These are phyloP conservation scores for Drosophila aldrichi DNA, from an alignment of 2,888 invertebrate genomes.

Conservation along the genomic window DNA sequence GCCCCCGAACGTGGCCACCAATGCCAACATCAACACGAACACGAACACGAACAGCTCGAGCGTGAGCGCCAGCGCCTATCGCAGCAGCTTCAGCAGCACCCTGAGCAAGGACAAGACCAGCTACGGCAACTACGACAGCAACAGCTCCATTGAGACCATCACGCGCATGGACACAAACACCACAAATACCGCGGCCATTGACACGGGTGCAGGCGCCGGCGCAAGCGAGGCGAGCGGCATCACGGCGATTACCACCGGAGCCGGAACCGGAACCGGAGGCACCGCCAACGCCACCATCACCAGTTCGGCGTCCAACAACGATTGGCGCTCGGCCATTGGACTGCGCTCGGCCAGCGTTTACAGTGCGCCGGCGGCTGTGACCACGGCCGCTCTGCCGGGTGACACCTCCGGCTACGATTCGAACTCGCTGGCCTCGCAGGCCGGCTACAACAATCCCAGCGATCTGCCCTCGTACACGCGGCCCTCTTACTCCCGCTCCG, in stretches of 20 bases:
- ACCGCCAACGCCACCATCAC: constrained; percentile 55
- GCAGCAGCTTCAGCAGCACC: constrained; percentile 75
- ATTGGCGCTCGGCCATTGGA: constrained; percentile 76
- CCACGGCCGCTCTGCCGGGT: constrained; percentile 70
- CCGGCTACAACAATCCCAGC: constrained; percentile 75
- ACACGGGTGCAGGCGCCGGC: constrained; percentile 16
- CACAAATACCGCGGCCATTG: constrained; percentile 66
- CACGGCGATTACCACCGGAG: constrained; percentile 67
- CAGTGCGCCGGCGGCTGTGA: constrained; percentile 83
- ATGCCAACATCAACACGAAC: constrained; percentile 41
- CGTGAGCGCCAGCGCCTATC: constrained; percentile 67
- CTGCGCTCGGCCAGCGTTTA: constrained; percentile 82
- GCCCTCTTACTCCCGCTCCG: constrained; percentile 83
- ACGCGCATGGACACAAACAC: constrained; percentile 82
- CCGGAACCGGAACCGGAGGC: constrained; percentile 32
- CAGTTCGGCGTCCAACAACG: constrained; percentile 64
- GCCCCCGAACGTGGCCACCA: constrained; percentile 63
- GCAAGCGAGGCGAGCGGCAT: constrained; percentile 63
- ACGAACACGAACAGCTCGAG: constrained; percentile 49
- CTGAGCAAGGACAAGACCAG: constrained; percentile 72
- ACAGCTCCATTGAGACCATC: constrained; percentile 81
- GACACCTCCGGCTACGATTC: constrained; percentile 81
- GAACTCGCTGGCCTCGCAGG: constrained; percentile 81
- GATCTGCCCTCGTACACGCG: constrained; percentile 83
- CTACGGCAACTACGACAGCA: constrained; percentile 79